A percentile compares a stretch with the other conserved stretches of the same genome.
phyloP scores from a whole-genome alignment of 2,888 invertebrate species.

The Drosophila atroscutellata region DNA sequence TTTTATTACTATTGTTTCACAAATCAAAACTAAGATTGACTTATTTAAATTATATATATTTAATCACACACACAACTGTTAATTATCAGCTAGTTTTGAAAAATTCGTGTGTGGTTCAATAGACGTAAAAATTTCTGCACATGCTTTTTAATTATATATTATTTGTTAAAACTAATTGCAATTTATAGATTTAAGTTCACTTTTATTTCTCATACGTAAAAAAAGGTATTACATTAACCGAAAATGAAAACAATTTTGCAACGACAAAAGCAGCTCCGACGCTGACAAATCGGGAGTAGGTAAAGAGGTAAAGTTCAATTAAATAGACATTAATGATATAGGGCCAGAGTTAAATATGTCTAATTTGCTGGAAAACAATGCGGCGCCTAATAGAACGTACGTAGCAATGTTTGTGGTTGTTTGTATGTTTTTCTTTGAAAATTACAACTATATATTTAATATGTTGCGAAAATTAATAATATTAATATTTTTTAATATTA shows the following conservation, averaged over 20 bases:
- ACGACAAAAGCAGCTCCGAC: slow-evolving; percentile 37
- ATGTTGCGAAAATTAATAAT: slow-evolving; percentile 77
- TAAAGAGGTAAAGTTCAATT: slow-evolving; percentile 23
- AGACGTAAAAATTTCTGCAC: slow-evolving; percentile 19
- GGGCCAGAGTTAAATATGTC: slow-evolving; percentile 29
- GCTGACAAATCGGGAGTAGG: slow-evolving; percentile 22
- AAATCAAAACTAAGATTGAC: slow-evolving; percentile 21
- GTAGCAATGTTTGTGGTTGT: slow-evolving; percentile 42
- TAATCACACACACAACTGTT: slow-evolving; percentile 74
- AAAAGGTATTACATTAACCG: slow-evolving; percentile 43
- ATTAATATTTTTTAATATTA: slow-evolving; percentile 79
- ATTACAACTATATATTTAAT: slow-evolving; percentile 76
- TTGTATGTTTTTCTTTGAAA: slow-evolving; percentile 49
- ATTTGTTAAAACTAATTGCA: slow-evolving; percentile 33
- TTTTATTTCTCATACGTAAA: slow-evolving; percentile 47
- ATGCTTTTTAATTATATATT: slow-evolving; percentile 17
- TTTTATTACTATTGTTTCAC: background rate
- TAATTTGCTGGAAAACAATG: slow-evolving; percentile 51
- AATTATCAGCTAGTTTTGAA: slow-evolving; percentile 54
- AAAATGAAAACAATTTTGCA: slow-evolving; percentile 34
- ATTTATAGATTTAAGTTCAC: slow-evolving; percentile 32
- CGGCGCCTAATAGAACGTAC: slow-evolving; percentile 44
- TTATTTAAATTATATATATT: slow-evolving; percentile 75
- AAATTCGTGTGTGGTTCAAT: slow-evolving; percentile 26
- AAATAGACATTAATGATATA: slow-evolving; percentile 34